These are phyloP conservation scores for Microcebus lehilahytsara DNA, from an alignment of 2,113 vertebrate genomes.

Conservation along the genomic window DNA sequence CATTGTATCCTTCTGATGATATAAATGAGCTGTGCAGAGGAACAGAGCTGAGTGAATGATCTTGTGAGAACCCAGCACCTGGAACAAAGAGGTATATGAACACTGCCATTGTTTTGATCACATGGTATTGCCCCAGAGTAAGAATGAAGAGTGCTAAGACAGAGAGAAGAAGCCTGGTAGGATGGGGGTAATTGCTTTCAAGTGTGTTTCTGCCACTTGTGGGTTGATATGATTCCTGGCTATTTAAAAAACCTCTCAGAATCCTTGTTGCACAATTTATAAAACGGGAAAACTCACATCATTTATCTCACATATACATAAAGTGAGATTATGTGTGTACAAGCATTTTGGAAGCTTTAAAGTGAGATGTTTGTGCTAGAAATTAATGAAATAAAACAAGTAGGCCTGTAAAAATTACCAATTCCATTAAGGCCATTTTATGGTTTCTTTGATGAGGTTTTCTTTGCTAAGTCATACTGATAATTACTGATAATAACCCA, in stretches of 20 bases:
- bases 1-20: not conserved
- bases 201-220: not conserved
- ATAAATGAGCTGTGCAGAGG: no score
- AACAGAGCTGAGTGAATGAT: not conserved
- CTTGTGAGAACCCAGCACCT: not conserved
- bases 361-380: not conserved
- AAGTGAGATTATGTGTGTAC: not conserved
- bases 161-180: not conserved
- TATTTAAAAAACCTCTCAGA: not conserved
- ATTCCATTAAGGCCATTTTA: not conserved
- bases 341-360: not conserved
- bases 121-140: fast-evolving
- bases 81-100: not conserved
- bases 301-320: not conserved
- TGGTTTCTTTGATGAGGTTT: not conserved
- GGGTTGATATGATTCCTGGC: not conserved
- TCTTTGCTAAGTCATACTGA: not conserved
- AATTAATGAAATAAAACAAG: not conserved
- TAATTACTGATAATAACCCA: not conserved
- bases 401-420: not conserved
- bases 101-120: fast-evolving
- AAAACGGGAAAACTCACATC: not conserved
- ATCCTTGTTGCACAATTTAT: not conserved
- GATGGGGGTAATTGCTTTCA: not conserved
- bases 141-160: not conserved